phyloP scores from a whole-genome alignment of 2,797 vertebrate species.

The Danio choprae region DNA sequence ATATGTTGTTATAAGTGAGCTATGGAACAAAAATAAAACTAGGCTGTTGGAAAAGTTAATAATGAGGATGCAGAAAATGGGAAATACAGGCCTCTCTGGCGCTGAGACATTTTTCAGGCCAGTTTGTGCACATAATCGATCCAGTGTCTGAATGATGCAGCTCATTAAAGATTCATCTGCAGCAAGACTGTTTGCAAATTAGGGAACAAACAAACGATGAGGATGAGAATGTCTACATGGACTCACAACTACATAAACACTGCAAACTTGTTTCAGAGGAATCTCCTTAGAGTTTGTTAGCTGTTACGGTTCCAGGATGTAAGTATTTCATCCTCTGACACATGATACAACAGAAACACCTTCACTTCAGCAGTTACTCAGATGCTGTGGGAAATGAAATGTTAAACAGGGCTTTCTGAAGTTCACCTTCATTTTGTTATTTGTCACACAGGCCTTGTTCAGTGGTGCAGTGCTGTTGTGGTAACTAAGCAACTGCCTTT shows the following conservation, averaged over 20 bases:
- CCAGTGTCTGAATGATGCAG: not conserved
- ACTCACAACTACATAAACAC: not conserved
- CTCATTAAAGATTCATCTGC: constrained; percentile 24
- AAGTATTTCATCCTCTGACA: constrained; percentile 2
- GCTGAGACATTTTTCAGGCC: not conserved
- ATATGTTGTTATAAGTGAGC: too few species aligned
- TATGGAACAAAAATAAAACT: not conserved
- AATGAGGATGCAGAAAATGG: not conserved
- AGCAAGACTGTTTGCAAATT: not conserved
- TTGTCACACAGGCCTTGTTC: constrained; percentile 7
- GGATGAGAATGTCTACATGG: not conserved
- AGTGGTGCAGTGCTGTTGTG: not conserved
- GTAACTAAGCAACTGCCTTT: not conserved
- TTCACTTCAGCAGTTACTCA: not conserved
- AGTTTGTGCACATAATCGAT: constrained; percentile 20
- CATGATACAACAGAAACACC: not conserved
- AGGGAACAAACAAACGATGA: constrained; percentile 13
- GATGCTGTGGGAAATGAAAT: not conserved
- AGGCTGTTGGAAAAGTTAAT: not conserved
- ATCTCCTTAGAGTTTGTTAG: not conserved
- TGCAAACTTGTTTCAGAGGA: too few species aligned
- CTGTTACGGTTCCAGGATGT: not conserved
- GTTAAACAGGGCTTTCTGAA: not conserved
- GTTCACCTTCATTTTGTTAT: not conserved
- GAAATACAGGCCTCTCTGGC: constrained; percentile 4